Evolutionary conservation across 2,113 vertebrate genomes (phyloP), one percentile per base, ranked within the genome.

Genomic region (Mandrillus leucophaeus): DNA sequence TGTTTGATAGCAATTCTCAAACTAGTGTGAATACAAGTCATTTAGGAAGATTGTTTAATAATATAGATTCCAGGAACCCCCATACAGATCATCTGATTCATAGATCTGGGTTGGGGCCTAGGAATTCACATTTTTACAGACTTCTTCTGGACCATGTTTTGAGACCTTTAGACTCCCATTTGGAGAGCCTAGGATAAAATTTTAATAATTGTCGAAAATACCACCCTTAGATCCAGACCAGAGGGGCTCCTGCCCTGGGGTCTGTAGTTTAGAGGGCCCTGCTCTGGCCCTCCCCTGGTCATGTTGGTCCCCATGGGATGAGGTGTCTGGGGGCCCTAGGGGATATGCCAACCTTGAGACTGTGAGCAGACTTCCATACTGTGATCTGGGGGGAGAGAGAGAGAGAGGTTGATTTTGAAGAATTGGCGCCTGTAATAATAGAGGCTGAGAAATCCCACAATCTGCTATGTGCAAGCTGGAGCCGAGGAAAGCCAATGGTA

Each of bases 41-140:
- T 66, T 93, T 50, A 70, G 68, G 64, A 38, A 57, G 27, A 95
- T 75, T 59, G 38, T 75, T 95, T 85, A 64, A 93, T 73, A 94
- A 90, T 79, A 27, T 30, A 75, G 81, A 93, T 93, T 90, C 48
- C 81, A 90, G 35, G 76, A 95, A 97, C 86, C 23, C 43, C 22
- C 10, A 4, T 86, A 48, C n/a, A 90, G 8, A 66, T 50, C 6
- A 84, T 81, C 72, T 88, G 79, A 96, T 95, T 96, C 61, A 85
- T 66, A 61, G 72, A 11, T 79, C 40, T 97, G 43, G 18, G 11
- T 55, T 79, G 52, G 32, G 8, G 11, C 35, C 57, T 12, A 96
- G 40, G 64, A 93, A 95, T 92, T 79, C 43, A 43, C 55, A 48
- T 90, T 78, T 82, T 75, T 86, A 94, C 23, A 75, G 43, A 14